Base-by-base conservation (phyloP, 2,113 vertebrate species). In the Hirundichthys speculiger region DNA sequence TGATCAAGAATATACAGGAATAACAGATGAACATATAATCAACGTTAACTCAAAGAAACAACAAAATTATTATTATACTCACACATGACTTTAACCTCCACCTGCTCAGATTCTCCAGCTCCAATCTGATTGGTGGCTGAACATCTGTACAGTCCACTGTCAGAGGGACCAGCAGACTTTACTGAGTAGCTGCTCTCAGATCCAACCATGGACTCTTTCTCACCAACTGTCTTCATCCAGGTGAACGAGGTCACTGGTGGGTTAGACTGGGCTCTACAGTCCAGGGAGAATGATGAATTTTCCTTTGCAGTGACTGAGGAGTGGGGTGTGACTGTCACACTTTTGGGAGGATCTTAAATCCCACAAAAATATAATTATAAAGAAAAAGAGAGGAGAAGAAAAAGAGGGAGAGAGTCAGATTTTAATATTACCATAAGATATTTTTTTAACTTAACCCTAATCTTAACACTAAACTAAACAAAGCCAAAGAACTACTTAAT, bases 131-230 rank as follows among this genome's bases (percentile, higher is more conserved):
- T 92, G 0, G 0, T 14, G 62, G 76, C 80, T 11, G 22, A 16
- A 47, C 90, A 92, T 22, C 4, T 42, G 65, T 92, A 92, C 6
- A 0, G 0, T 53, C 83, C 90, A 0, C 66, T 67, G 69, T 92
- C 63, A 10, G 74, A 73, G 3, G 19, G 47, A 11, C 53, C 47
- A 2, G 75, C 43, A 3, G 72, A 73, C 3, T 16, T 0, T 0
- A 88, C 1, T 11, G 0, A 27, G n/a, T 61, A 4, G 1, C 0
- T 25, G 7, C 0, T 48, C 13, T 0, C 0, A 2, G 0, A n/a
- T 0, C 3, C 4, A 7, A 0, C 0, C 3, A 1, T 0, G 15
- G 0, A 22, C 53, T 50, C 2, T 0, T 0, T 27, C 0, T 15
- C 18, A 15, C 39, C 54, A 10, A 0, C 58, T 19, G 0, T 46